Evolutionary conservation across 35 echinoderm and acorn worm genomes (phyloP), one percentile per base, ranked within the genome.

Genomic region (Strongylocentrotus purpuratus): DNA sequence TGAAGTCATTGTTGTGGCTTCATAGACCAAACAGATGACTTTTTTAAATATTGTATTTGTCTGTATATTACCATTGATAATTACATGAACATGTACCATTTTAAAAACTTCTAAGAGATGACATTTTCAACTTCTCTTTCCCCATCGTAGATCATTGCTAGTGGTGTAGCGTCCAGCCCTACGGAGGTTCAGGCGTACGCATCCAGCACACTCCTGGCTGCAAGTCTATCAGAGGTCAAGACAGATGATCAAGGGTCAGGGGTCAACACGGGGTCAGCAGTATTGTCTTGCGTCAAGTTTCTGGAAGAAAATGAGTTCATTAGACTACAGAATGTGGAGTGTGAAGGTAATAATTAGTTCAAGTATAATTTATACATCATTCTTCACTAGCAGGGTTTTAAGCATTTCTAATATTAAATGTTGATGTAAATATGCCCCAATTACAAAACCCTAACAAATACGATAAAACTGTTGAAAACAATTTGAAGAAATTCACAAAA

Each of bases 281-380:
- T 99, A 5, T 90, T 97, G n/a, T 46, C 46, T 58, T 99, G 98
- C 88, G 95, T 98, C 86, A 92, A 94, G 48, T 99, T 99, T 70
- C 95, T 99, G 14, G 90, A 96, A 48, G 97, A 98, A 15, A 90
- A 97, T 65, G 98, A 99, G 31, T 99, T 99, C 33, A 97, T 99
- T 20, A 95, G 95, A 94, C 96, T 99, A 45, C 96, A 99, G 46
- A 97, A 95, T 85, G 65, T 97, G 31, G 55, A 85, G 31, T 28
- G 55, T 28, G 92, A 71, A 90, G 94, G 95, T 96, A 94, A 9
- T 20, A 41, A 7, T 41, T 41, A 41, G 35, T 41, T 41, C 35
- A 41, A 41, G n/a, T 94, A 94, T 12, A 41, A 28, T 85, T 71
- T 92, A 33, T 46, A 10, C 20, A 41, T 18, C 94, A 70, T 61